Evolutionary conservation across 2,113 vertebrate genomes (phyloP), one percentile per base, ranked within the genome.

Genomic region (Grammomys surdaster): DNA sequence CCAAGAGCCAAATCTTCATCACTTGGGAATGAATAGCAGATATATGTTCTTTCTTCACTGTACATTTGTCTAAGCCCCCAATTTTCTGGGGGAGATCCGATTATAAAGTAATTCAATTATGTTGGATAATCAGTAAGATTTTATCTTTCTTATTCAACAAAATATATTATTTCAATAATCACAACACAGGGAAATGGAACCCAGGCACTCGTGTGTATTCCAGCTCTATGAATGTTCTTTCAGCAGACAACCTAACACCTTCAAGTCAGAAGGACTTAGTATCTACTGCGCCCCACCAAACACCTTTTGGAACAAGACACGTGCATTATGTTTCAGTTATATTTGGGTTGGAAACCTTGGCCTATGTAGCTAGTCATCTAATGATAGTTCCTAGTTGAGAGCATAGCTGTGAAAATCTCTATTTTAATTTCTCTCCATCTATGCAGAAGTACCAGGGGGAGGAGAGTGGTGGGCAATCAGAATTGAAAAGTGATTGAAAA

Each of bases 341-440:
- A 54, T 81, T 85, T 84, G 63, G 72, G 31, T 88, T 60, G 31
- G 67, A 93, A 78, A 28, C 46, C 63, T 78, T 82, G 48, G 48
- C 56, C 76, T 75, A 0, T 78, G 24, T 70, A 48, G 36, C 43
- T 33, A 63, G 82, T 22, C 81, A 54, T 90, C 86, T 96, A 94
- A 95, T 96, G 88, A 93, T 76, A 95, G 70, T 26, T 82, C 13
- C 48, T 86, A 11, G 9, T 95, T 76, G 60, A 63, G 58, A 94
- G 54, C 12, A 69, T 82, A 43, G 60, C 72, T 95, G 60, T 54
- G 65, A 94, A 81, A 94, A 94, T 95, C 94, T 94, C 90, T 90
- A 63, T 95, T 96, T 95, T 96, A 93, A 95, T 98, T 96, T 96
- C 90, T 97, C 73, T 91, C 96, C 96, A 97, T 96, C 97, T 97